Evolutionary conservation across 1,140 invertebrate genomes (phyloP).

Genomic region (Bursaphelenchus mucronatus): DNA sequence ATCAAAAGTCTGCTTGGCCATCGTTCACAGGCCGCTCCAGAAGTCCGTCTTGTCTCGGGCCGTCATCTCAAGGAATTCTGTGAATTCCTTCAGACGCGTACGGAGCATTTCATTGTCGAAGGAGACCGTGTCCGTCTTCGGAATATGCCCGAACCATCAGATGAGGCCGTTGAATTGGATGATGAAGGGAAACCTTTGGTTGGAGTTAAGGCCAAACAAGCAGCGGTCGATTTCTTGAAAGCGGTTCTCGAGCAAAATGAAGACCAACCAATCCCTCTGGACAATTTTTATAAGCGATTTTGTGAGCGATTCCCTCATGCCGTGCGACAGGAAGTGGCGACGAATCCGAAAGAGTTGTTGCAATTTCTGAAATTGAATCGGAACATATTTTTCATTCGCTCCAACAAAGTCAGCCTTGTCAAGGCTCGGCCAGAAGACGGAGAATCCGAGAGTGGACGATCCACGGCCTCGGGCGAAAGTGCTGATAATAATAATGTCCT

Average conservation of each 20-base stretch:
- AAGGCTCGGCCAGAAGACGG: slow-evolving; percentile 51
- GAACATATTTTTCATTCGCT: slow-evolving; percentile 58
- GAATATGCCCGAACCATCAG: slow-evolving; percentile 64
- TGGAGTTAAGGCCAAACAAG: slow-evolving; percentile 59
- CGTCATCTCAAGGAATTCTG: slow-evolving; percentile 88
- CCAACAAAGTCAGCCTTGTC: slow-evolving; percentile 56
- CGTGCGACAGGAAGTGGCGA: slow-evolving; percentile 59
- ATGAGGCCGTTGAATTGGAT: slow-evolving; percentile 53
- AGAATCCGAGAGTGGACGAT: slow-evolving; percentile 59
- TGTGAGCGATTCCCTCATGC: slow-evolving; percentile 59
- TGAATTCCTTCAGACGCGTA: slow-evolving; percentile 79
- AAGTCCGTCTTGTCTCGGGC: slow-evolving; percentile 85
- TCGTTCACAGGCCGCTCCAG: slow-evolving; percentile 84
- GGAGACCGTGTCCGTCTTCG: slow-evolving; percentile 75
- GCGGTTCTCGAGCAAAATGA: slow-evolving; percentile 58
- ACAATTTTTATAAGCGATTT: slow-evolving; percentile 56
- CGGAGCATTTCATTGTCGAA: slow-evolving; percentile 78
- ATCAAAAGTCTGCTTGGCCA: slow-evolving; percentile 87
- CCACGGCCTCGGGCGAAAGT: slow-evolving; percentile 42
- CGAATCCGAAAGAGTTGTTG: slow-evolving; percentile 60
- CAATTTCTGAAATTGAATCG: slow-evolving; percentile 59
- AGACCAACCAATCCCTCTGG: slow-evolving; percentile 57
- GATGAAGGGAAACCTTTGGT: slow-evolving; percentile 58
- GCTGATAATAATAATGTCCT: slow-evolving; percentile 52
- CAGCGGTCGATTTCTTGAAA: slow-evolving; percentile 59